Evolutionary conservation across 2,113 vertebrate species (phyloP).

Genomic region (Myiozetetes cayanensis): DNA sequence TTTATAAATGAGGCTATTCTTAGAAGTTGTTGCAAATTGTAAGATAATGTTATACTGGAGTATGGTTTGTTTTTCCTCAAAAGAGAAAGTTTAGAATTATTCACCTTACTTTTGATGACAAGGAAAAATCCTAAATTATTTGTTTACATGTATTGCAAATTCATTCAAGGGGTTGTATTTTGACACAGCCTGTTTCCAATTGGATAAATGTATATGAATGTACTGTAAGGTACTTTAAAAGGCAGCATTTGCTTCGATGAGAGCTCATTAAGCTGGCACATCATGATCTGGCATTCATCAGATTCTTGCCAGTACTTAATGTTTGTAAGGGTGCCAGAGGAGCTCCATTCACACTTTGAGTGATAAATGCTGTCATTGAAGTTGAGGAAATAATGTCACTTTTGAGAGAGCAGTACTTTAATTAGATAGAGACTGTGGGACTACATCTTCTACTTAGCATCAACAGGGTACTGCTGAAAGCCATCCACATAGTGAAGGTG

Average conservation of each 20-base stretch:
- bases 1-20: neutral
- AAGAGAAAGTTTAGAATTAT: neutral
- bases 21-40: neutral
- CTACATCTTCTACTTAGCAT: neutral
- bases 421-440: neutral
- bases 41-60: neutral
- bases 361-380: neutral
- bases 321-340: neutral
- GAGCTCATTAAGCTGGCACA: neutral
- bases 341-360: neutral
- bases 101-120: neutral
- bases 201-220: neutral
- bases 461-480: neutral
- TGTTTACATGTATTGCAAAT: neutral
- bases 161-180: neutral
- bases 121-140: neutral
- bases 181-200: neutral
- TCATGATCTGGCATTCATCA: neutral
- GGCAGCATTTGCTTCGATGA: neutral
- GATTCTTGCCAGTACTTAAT: neutral
- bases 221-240: neutral
- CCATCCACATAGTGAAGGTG: neutral
- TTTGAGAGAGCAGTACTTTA: neutral
- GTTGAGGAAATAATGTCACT: neutral
- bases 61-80: neutral